Evolutionary conservation across 2,113 vertebrate species (phyloP).

Genomic region (Sitta europaea): DNA sequence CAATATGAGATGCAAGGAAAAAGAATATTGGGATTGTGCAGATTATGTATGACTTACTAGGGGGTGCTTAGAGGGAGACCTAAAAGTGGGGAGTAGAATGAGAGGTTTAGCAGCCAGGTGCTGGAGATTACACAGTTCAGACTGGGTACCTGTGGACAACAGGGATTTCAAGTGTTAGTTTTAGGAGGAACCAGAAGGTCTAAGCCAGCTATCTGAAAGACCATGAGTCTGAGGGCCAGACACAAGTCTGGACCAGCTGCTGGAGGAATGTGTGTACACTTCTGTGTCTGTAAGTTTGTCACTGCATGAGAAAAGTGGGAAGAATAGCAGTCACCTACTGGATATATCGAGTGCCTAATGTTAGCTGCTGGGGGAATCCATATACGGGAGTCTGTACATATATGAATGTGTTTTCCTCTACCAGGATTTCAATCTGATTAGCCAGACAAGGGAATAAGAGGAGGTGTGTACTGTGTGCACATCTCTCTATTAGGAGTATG

Average conservation of each 20-base stretch:
- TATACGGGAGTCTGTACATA: background rate
- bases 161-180: background rate
- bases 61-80: background rate
- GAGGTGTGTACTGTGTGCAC: accelerated
- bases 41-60: background rate
- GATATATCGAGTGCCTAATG: background rate
- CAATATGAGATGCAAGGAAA: background rate
- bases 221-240: background rate
- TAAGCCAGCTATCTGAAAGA: background rate
- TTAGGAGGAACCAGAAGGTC: background rate
- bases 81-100: background rate
- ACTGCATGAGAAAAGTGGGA: background rate
- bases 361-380: background rate
- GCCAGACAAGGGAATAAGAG: background rate
- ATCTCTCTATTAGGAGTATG: accelerated
- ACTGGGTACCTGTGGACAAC: background rate
- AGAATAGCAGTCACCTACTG: background rate
- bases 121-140: background rate
- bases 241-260: background rate
- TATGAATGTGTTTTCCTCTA: background rate
- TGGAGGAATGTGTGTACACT: background rate
- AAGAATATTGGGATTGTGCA: background rate
- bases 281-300: background rate
- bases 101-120: background rate
- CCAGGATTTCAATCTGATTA: background rate